These are phyloP conservation scores for Papilio glaucus DNA, from an alignment of 1,140 invertebrate genomes.

Conservation along the genomic window DNA sequence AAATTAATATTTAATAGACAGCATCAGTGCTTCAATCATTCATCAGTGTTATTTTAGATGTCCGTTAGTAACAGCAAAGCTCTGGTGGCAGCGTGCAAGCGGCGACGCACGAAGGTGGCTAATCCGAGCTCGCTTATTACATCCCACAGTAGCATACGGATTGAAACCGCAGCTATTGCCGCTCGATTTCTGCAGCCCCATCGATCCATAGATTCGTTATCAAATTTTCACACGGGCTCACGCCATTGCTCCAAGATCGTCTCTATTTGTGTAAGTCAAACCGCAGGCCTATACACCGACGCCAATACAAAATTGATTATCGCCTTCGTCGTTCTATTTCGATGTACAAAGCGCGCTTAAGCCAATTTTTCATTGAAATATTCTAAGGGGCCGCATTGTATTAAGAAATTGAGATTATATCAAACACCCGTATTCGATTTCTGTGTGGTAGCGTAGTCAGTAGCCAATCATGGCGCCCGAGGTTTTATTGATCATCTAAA, in stretches of 20 bases:
- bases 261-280: conserved; percentile 81
- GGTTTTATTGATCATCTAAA: conserved; percentile 77
- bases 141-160: conserved; percentile 76
- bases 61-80: not conserved
- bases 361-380: conserved; percentile 49
- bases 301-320: conserved; percentile 47
- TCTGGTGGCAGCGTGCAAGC: conserved; percentile 22
- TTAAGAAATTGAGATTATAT: conserved; percentile 59
- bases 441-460: conserved; percentile 56
- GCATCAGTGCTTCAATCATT: too few species aligned
- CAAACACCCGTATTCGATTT: conserved; percentile 39
- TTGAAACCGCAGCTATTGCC: conserved; percentile 76
- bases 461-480: conserved; percentile 77
- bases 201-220: conserved; percentile 81
- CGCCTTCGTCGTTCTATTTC: conserved; percentile 49
- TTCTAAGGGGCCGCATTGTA: conserved; percentile 53
- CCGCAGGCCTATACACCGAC: conserved; percentile 69
- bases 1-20: too few species aligned
- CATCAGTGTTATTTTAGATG: not conserved
- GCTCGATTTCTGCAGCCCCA: conserved; percentile 75
- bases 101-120: conserved; percentile 50
- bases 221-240: conserved; percentile 81
- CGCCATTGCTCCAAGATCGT: conserved; percentile 73
- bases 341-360: conserved; percentile 54
- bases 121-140: conserved; percentile 75